Evolutionary conservation across 2,797 vertebrate genomes (phyloP).

Genomic region (Mormyrus hasselquistii): DNA sequence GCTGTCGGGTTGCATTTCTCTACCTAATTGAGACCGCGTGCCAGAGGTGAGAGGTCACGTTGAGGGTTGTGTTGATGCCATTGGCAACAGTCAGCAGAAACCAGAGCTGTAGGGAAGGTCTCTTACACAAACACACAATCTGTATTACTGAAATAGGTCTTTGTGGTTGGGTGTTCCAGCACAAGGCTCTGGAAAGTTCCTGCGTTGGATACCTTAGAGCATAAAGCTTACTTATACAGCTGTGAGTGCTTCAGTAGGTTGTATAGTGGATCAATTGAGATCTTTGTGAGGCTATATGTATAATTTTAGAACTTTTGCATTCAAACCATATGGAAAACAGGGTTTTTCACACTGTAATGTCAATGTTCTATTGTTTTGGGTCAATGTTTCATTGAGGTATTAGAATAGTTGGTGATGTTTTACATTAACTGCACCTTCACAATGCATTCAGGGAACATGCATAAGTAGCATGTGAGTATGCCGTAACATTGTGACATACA

Average conservation of each 20-base stretch:
- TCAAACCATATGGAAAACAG: neutral
- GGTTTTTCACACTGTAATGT: neutral
- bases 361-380: neutral
- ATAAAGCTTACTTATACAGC: neutral
- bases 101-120: neutral
- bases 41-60: neutral
- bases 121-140: neutral
- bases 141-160: conserved; percentile 8
- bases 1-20: neutral
- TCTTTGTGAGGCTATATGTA: neutral
- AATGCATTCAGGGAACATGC: neutral
- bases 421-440: neutral
- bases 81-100: conserved; percentile 1
- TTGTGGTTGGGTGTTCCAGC: neutral
- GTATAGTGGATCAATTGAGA: neutral
- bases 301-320: neutral
- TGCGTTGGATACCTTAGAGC: neutral
- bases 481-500: neutral
- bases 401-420: neutral
- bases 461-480: neutral
- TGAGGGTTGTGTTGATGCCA: neutral
- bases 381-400: neutral
- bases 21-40: conserved; percentile 6
- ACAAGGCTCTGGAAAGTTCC: neutral
- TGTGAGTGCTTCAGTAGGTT: neutral